phyloP scores from a whole-genome alignment of 2,797 vertebrate species.

The Arremon aurantiirostris region DNA sequence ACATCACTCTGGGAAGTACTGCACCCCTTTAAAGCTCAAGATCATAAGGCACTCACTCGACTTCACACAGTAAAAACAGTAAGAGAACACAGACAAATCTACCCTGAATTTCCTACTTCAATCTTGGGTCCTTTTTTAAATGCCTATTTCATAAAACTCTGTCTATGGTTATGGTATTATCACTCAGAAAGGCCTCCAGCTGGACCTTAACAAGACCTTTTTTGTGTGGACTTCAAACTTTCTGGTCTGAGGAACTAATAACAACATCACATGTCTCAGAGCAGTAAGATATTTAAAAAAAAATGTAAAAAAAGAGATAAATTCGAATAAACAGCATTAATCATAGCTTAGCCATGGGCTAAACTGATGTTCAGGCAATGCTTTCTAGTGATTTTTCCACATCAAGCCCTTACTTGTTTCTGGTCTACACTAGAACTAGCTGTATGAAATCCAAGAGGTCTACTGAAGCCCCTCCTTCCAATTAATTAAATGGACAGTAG shows the following conservation, averaged over 20 bases:
- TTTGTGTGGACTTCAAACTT: neutral
- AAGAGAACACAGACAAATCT: neutral
- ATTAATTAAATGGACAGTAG: neutral
- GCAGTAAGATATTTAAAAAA: neutral
- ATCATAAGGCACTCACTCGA: neutral
- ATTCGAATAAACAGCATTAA: neutral
- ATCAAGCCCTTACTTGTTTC: neutral
- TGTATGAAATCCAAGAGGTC: neutral
- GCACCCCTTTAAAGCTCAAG: neutral
- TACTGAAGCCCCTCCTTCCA: neutral
- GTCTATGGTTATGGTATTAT: neutral
- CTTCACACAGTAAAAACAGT: neutral
- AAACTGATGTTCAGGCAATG: neutral
- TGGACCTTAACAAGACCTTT: neutral
- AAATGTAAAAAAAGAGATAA: neutral
- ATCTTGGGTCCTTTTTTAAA: neutral
- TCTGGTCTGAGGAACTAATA: neutral
- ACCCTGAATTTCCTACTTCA: neutral
- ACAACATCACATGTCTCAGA: neutral
- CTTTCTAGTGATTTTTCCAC: neutral
- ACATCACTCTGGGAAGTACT: neutral
- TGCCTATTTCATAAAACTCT: neutral
- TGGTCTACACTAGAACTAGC: neutral
- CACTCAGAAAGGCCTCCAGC: neutral
- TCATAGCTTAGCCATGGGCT: neutral